phyloP scores from a whole-genome alignment of 2,797 vertebrate genomes.

The Toxotes lorentzi region DNA sequence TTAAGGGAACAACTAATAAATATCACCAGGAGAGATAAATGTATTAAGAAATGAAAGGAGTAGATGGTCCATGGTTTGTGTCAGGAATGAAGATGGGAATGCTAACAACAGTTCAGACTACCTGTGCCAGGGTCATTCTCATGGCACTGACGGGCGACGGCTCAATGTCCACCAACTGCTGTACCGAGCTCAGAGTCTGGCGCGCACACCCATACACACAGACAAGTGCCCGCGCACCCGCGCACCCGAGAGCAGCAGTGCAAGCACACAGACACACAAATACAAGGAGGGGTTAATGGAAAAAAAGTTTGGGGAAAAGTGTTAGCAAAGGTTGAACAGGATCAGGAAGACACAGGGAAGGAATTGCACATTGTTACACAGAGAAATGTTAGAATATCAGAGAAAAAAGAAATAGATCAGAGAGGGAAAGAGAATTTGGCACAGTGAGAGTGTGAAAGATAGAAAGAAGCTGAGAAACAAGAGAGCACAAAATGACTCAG shows the following conservation, averaged over 20 bases:
- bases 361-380: slow-evolving; percentile 51
- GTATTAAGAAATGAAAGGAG: slow-evolving; percentile 24
- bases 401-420: slow-evolving; percentile 29
- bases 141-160: slow-evolving; percentile 98
- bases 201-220: slow-evolving; percentile 60
- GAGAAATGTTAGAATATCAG: slow-evolving; percentile 40
- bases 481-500: slow-evolving; percentile 54
- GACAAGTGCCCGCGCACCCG: slow-evolving; percentile 24
- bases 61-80: slow-evolving; percentile 49
- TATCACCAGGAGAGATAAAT: slow-evolving; percentile 8
- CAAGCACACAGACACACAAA: slow-evolving; percentile 65
- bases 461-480: slow-evolving; percentile 37
- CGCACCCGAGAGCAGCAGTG: slow-evolving; percentile 52
- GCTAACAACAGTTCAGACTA: slow-evolving; percentile 82
- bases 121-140: slow-evolving; percentile 99
- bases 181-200: slow-evolving; percentile 95
- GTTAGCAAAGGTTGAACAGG: slow-evolving; percentile 73
- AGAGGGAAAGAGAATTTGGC: slow-evolving; percentile 33
- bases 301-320: slow-evolving; percentile 62
- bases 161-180: slow-evolving; percentile 99
- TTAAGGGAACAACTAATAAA: background rate
- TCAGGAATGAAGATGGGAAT: slow-evolving; percentile 54
- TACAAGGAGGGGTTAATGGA: slow-evolving; percentile 72
- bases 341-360: slow-evolving; percentile 56
- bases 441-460: slow-evolving; percentile 13